Evolutionary conservation across 2,888 invertebrate genomes (phyloP).

Genomic region (Eupithecia inturbata): DNA sequence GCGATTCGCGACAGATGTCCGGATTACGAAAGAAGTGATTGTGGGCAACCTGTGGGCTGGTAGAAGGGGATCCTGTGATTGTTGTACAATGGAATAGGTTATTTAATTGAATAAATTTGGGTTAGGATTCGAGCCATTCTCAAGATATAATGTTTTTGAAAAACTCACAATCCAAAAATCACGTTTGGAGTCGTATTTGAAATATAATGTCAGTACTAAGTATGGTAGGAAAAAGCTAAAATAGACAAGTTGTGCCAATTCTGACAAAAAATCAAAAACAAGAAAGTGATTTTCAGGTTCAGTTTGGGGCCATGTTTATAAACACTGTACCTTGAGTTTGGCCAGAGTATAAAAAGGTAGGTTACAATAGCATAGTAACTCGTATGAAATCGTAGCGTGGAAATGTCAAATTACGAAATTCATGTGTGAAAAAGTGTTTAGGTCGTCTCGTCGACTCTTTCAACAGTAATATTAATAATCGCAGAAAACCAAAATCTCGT

Average conservation of each 20-base stretch:
- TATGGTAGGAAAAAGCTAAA: background rate
- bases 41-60: slow-evolving; percentile 43
- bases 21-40: slow-evolving; percentile 58
- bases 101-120: background rate
- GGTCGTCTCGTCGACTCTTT: background rate
- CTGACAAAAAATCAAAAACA: background rate
- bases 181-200: no score
- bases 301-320: no score
- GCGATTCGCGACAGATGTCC: slow-evolving; percentile 68
- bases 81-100: slow-evolving; percentile 18
- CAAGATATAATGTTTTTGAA: background rate
- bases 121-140: background rate
- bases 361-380: background rate
- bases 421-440: background rate
- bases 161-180: background rate
- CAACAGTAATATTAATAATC: background rate
- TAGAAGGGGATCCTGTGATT: slow-evolving; percentile 44
- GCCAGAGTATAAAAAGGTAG: background rate
- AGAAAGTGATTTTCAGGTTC: background rate
- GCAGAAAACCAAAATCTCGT: background rate
- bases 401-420: no score
- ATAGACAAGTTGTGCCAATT: background rate
- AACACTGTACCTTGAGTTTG: background rate
- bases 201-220: background rate
- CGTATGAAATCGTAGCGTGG: background rate